These are phyloP conservation scores for Hyppa rectilinea DNA, from an alignment of 2,888 invertebrate species.

Conservation along the genomic window DNA sequence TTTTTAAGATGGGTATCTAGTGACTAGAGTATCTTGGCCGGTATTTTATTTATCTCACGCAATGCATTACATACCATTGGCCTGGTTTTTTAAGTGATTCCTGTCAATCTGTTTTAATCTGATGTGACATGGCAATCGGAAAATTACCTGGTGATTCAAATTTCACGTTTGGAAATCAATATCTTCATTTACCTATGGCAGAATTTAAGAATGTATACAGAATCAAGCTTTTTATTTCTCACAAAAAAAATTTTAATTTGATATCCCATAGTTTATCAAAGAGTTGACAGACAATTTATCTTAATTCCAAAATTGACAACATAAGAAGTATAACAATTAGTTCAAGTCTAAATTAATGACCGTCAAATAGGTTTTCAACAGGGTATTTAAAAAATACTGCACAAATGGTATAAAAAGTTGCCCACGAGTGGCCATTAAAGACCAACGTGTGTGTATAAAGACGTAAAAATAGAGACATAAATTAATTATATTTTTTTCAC, in stretches of 20 bases:
- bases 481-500: conserved; percentile 52
- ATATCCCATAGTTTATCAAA: neutral
- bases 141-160: neutral
- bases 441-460: conserved; percentile 41
- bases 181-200: neutral
- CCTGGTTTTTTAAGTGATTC: conserved; percentile 28
- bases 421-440: conserved; percentile 41
- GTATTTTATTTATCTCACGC: conserved; percentile 64
- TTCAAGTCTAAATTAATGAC: conserved; percentile 39
- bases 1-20: conserved; percentile 71
- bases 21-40: conserved; percentile 51
- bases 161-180: neutral
- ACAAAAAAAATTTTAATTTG: neutral
- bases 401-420: conserved; percentile 28
- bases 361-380: conserved; percentile 37
- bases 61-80: conserved; percentile 51
- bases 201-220: neutral
- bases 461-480: conserved; percentile 64
- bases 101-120: conserved; percentile 27
- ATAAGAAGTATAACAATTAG: conserved; percentile 34
- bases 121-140: neutral
- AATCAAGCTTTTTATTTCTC: neutral
- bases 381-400: conserved; percentile 41
- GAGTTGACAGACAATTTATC: conserved; percentile 25
- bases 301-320: conserved; percentile 22